These are phyloP conservation scores for Corynorhinus townsendii DNA, from an alignment of 2,113 vertebrate species.

Conservation along the genomic window DNA sequence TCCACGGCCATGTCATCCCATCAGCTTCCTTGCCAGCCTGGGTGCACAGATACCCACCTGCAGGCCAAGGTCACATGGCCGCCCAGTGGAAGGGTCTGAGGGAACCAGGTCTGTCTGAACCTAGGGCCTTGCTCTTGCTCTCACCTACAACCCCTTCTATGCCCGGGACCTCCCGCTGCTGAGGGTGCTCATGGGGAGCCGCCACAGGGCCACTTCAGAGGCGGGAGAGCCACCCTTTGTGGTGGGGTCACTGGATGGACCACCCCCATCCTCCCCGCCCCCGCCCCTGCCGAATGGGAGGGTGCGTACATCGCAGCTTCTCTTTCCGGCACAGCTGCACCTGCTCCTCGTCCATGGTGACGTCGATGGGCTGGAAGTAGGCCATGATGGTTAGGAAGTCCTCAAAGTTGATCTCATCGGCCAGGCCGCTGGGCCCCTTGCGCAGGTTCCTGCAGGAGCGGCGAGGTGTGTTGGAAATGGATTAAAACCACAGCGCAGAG, in stretches of 20 bases:
- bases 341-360: conserved; percentile 84
- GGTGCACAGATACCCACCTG: rapidly evolving
- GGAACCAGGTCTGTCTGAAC: background rate
- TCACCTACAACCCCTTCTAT: rapidly evolving
- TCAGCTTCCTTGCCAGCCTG: background rate
- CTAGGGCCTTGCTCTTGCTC: background rate
- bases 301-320: conserved; percentile 90
- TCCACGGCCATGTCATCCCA: background rate
- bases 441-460: conserved; percentile 84
- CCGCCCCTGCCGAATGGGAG: background rate
- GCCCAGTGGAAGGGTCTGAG: rapidly evolving
- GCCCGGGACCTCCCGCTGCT: background rate
- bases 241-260: background rate
- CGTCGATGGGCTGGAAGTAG: conserved; percentile 89
- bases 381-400: conserved; percentile 96
- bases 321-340: conserved; percentile 81
- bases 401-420: conserved; percentile 88
- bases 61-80: background rate
- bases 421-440: conserved; percentile 78
- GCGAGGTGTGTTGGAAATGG: rapidly evolving
- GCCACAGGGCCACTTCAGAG: rapidly evolving
- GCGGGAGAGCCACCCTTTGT: rapidly evolving
- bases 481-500: rapidly evolving
- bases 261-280: too few species aligned
- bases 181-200: background rate